Evolutionary conservation across 2,888 invertebrate genomes (phyloP).

Genomic region (Seira ritae): DNA sequence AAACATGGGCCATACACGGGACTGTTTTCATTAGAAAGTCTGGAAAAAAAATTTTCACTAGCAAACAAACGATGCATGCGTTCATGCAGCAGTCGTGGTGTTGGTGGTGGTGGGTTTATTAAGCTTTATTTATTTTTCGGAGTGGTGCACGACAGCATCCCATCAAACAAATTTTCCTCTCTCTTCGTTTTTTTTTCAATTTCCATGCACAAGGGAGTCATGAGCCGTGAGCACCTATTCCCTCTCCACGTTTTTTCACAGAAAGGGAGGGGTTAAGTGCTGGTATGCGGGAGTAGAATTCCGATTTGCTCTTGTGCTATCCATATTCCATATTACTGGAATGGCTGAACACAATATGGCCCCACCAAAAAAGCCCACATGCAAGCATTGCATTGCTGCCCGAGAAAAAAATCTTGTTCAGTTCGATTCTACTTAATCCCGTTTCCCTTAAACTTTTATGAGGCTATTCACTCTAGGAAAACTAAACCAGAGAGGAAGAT

Average conservation of each 20-base stretch:
- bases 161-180: conserved; percentile 62
- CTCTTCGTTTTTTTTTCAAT: conserved; percentile 24
- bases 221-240: neutral
- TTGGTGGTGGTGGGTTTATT: neutral
- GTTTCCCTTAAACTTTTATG: neutral
- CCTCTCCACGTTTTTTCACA: no score
- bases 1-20: neutral
- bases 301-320: neutral
- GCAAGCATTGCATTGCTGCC: no score
- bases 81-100: no score
- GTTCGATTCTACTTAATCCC: neutral
- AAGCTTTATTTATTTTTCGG: conserved; percentile 32
- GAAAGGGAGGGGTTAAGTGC: conserved; percentile 49
- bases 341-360: no score
- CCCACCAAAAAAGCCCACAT: no score
- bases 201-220: conserved; percentile 8
- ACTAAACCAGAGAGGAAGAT: neutral
- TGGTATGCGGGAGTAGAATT: conserved; percentile 50
- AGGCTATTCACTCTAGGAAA: conserved; percentile 1
- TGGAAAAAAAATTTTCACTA: neutral
- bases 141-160: conserved; percentile 63
- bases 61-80: no score
- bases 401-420: neutral
- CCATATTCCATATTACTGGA: no score
- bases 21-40: neutral